Conservation (phyloP, 1,140 invertebrate species). For the Himalopsyche phryganea region DNA sequence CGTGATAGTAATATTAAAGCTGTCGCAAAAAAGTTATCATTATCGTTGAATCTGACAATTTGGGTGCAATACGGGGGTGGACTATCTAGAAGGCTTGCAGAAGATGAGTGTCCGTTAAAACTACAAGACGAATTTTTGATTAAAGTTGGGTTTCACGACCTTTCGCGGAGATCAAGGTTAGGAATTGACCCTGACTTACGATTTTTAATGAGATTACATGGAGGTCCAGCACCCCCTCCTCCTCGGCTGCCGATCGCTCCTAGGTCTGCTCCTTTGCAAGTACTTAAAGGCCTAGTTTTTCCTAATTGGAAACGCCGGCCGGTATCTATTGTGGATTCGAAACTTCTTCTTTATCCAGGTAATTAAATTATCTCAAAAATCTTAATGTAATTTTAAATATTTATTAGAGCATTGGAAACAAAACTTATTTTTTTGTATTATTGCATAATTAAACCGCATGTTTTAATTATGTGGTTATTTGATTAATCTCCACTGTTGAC, state of each 20-base stretch:
- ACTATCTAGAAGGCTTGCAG: conserved; percentile 52
- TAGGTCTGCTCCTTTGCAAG: conserved; percentile 56
- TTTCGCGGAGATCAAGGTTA: conserved; percentile 55
- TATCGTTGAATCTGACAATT: conserved; percentile 56
- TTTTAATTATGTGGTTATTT: no score
- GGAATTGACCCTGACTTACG: conserved; percentile 64
- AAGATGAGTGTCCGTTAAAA: conserved; percentile 55
- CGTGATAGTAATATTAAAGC: conserved; percentile 58
- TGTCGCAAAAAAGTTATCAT: conserved; percentile 57
- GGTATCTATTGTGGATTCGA: conserved; percentile 59
- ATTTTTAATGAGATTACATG: conserved; percentile 59
- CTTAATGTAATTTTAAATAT: no score
- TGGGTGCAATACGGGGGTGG: conserved; percentile 63
- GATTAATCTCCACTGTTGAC: no score
- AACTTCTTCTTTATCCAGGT: conserved; percentile 59
- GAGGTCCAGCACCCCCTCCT: conserved; percentile 51
- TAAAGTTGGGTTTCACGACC: conserved; percentile 57
- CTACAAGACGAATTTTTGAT: conserved; percentile 62
- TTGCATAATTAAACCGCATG: no score
- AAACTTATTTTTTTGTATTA: no score
- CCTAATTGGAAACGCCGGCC: conserved; percentile 64
- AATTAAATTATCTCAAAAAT: conserved; percentile 14
- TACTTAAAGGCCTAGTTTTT: conserved; percentile 66
- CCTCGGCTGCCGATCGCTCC: conserved; percentile 44
- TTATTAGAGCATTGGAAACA: no score